Conservation (phyloP, 2,113 vertebrate species). For the Steatornis caripensis region DNA sequence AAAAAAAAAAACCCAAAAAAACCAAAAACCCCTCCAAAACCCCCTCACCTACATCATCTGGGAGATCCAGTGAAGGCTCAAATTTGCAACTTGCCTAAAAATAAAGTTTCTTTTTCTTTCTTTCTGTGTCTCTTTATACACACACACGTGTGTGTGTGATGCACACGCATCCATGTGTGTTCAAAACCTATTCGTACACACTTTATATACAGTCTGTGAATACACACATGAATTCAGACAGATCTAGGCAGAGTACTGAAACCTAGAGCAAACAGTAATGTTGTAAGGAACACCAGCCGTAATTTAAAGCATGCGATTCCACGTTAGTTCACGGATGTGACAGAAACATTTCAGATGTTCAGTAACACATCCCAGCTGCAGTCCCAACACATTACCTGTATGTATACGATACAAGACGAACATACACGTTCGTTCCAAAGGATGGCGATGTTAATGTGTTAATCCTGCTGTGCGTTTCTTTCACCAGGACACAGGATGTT, state of each 20-base stretch:
- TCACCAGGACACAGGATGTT: constrained; percentile 30
- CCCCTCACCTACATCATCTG: not conserved
- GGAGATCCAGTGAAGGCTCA: not conserved
- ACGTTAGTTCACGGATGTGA: not conserved
- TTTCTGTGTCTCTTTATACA: not conserved
- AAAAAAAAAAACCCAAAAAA: not conserved
- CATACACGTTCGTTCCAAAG: not conserved
- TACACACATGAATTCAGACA: not conserved
- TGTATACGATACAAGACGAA: not conserved
- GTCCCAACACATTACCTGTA: not conserved
- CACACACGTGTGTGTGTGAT: rapidly evolving
- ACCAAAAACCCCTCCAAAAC: not conserved
- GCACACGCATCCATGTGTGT: not conserved
- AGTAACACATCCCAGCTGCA: not conserved
- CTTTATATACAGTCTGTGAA: not conserved
- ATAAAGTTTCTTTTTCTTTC: not conserved
- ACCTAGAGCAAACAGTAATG: not conserved
- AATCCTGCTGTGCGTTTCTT: not conserved
- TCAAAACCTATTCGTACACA: not conserved
- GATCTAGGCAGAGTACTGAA: not conserved
- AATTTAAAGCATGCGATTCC: not conserved
- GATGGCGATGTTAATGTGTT: not conserved
- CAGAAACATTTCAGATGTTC: not conserved
- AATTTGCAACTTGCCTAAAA: not conserved
- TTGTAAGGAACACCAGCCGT: not conserved